Base-by-base conservation (phyloP, 2,888 invertebrate genomes). In the Drosophila niveifrons region DNA sequence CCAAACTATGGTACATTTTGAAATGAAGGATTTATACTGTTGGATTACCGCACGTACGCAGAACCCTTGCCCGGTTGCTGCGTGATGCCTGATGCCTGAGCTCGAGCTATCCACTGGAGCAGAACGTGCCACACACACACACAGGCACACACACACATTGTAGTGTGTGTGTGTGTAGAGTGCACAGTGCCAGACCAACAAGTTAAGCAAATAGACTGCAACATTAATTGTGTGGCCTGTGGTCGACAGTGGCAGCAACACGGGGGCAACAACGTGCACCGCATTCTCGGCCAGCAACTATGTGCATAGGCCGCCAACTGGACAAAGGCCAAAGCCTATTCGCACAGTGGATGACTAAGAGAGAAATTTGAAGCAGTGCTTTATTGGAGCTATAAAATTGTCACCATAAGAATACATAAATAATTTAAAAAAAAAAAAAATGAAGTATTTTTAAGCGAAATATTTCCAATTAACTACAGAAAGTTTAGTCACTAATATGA, bases 201-300 rank as follows among this genome's bases (percentile, higher is more conserved):
- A 82, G 89, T 90, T 90, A 80, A 83, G 83, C 87, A 90, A 90
- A 90, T 90, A 88, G 82, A 90, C 85, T 89, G 86, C 79, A 88
- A 90, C 89, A 90, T 90, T 90, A 89, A 90, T 90, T 90, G 85
- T 89, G 85, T 83, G 82, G 85, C 75, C 65, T 72, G 82, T 66
- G 82, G 82, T 78, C 66, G 43, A 48, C 43, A 58, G 47, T 13
- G 36, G 47, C 36, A 48, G 59, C 48, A 17, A 36, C 23, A 47
- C 23, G 13, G 17, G 51, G 36, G 29, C 11, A 10, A n/a, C 9
- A 31, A 10, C 18, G 28, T 17, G 39, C 41, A 31, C 31, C 61
- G 47, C 59, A 66, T 36, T 44, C 31, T 7, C 44, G 17, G 13
- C 6, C 44, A 18, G 18, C 18, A n/a, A 36, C 36, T 51, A 39